These are phyloP conservation scores for Drosophila antonietae DNA, from an alignment of 2,888 invertebrate species.

Conservation along the genomic window DNA sequence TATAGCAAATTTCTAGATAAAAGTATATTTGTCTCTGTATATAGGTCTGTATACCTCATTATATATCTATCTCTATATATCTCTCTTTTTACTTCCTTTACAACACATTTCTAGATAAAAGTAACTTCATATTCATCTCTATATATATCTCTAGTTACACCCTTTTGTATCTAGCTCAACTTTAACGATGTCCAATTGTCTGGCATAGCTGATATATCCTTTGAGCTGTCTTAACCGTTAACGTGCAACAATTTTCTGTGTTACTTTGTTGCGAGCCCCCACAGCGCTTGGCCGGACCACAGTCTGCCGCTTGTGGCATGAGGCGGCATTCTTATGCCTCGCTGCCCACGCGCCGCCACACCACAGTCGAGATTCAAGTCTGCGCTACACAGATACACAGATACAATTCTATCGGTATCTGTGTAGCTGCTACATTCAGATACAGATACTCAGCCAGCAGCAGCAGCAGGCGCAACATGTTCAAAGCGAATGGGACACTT, in stretches of 20 bases:
- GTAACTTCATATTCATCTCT: too few species aligned
- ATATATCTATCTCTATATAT: not conserved
- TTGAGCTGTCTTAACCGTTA: conserved; percentile 7
- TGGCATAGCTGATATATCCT: conserved; percentile 17
- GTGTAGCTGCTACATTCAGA: conserved; percentile 19
- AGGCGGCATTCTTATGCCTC: conserved; percentile 55
- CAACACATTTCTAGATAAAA: too few species aligned
- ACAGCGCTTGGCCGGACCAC: conserved; percentile 7
- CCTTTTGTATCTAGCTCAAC: not conserved
- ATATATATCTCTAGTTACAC: not conserved
- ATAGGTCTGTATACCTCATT: not conserved
- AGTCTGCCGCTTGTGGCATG: conserved; percentile 31
- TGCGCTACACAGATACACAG: conserved; percentile 20
- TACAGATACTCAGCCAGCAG: conserved; percentile 24
- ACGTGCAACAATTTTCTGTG: conserved; percentile 40
- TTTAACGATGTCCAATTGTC: not conserved
- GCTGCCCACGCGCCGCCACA: conserved; percentile 61
- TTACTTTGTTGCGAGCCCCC: conserved; percentile 31
- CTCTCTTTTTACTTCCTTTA: too few species aligned
- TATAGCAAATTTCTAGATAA: not conserved
- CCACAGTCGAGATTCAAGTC: not conserved
- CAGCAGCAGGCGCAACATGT: conserved; percentile 66
- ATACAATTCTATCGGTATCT: conserved; percentile 1
- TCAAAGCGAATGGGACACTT: conserved; percentile 65
- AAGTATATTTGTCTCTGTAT: too few species aligned